A percentile compares a stretch with the other conserved stretches of the same genome.
phyloP scores from a whole-genome alignment of 1,140 invertebrate species.

The Zaprionus ornatus region DNA sequence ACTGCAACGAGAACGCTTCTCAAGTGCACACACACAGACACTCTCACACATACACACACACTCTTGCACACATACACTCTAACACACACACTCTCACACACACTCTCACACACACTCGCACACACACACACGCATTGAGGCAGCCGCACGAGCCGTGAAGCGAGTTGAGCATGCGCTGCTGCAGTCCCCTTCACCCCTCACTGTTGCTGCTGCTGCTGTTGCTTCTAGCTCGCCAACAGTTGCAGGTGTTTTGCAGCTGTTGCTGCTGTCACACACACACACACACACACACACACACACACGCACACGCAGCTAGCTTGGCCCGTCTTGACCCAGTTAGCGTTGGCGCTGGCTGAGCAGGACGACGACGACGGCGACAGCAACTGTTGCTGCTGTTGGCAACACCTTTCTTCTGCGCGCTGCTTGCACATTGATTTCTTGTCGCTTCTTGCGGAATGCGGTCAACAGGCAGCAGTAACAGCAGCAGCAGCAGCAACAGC shows the following conservation, averaged over 20 bases:
- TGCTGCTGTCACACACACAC: slow-evolving; percentile 16
- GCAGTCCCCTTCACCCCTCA: neutral
- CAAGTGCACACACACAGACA: slow-evolving; percentile 29
- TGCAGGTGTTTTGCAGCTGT: slow-evolving; percentile 61
- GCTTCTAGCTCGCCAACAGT: slow-evolving; percentile 7
- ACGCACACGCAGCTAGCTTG: slow-evolving; percentile 45
- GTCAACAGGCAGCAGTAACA: slow-evolving; percentile 65
- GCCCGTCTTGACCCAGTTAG: slow-evolving; percentile 70
- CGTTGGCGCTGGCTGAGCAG: slow-evolving; percentile 18
- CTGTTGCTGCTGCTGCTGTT: slow-evolving; percentile 23
- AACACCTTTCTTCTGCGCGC: slow-evolving; percentile 64
- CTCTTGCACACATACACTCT: slow-evolving; percentile 19
- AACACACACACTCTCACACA: slow-evolving; percentile 17
- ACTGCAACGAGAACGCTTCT: slow-evolving; percentile 65
- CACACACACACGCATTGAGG: neutral
- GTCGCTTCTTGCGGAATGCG: slow-evolving; percentile 64
- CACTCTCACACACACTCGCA: neutral
- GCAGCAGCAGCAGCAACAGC: slow-evolving; percentile 39
- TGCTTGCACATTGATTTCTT: slow-evolving; percentile 75
- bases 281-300: slow-evolving; percentile 34
- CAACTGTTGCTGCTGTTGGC: slow-evolving; percentile 40
- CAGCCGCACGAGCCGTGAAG: slow-evolving; percentile 56
- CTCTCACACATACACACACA: too few species aligned
- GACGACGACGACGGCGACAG: slow-evolving; percentile 47
- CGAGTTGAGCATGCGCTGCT: slow-evolving; percentile 13